Evolutionary conservation across 2,888 invertebrate genomes (phyloP).

Genomic region (Epirrhoe alternata): DNA sequence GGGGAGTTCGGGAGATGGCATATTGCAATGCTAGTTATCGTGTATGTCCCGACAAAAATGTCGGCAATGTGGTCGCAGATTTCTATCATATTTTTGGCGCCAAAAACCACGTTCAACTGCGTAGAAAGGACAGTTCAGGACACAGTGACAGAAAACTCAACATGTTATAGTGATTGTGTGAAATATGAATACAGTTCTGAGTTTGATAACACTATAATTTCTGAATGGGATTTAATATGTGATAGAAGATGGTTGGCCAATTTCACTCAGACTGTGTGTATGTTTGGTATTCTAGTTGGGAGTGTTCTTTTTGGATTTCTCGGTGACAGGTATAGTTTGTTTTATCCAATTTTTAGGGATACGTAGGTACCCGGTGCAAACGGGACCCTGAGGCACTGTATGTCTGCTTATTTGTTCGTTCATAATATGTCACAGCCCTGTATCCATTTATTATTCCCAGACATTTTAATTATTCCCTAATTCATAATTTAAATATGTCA

Average conservation of each 20-base stretch:
- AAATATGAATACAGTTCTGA: slow-evolving; percentile 83
- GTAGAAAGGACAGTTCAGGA: slow-evolving; percentile 41
- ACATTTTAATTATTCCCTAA: too few species aligned
- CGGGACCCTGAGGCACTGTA: too few species aligned
- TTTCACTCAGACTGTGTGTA: slow-evolving; percentile 88
- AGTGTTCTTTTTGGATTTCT: slow-evolving; percentile 88
- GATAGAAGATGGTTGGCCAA: slow-evolving; percentile 85
- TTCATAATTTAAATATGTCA: too few species aligned
- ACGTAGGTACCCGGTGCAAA: too few species aligned
- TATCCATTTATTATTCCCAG: too few species aligned
- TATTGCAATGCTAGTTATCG: slow-evolving; percentile 80
- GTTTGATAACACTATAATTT: slow-evolving; percentile 88
- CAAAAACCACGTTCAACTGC: slow-evolving; percentile 83
- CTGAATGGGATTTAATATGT: slow-evolving; percentile 90
- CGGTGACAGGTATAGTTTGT: slow-evolving; percentile 85
- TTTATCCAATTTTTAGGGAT: too few species aligned
- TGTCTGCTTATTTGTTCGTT: too few species aligned
- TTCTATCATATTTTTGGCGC: slow-evolving; percentile 88
- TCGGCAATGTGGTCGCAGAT: slow-evolving; percentile 89
- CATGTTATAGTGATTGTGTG: slow-evolving; percentile 81
- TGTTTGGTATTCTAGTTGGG: slow-evolving; percentile 89
- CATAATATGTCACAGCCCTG: too few species aligned
- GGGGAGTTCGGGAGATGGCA: slow-evolving; percentile 87
- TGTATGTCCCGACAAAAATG: slow-evolving; percentile 87
- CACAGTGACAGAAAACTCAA: slow-evolving; percentile 57